Conservation (phyloP, 2,797 vertebrate species). For the Parauchenoglanis punctatus region DNA sequence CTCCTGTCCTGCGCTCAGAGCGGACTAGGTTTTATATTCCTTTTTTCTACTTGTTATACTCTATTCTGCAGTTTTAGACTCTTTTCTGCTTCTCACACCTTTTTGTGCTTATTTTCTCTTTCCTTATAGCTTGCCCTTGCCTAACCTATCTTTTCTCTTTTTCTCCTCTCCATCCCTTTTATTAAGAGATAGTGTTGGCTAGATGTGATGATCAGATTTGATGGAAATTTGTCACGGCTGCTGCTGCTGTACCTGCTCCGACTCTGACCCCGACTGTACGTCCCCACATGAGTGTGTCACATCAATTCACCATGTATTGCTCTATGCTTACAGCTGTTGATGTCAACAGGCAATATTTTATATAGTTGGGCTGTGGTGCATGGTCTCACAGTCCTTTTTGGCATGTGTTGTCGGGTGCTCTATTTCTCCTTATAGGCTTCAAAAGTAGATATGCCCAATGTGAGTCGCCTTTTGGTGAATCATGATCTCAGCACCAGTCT, state of each 20-base stretch:
- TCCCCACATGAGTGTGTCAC: conserved; percentile 28
- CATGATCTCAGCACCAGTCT: not conserved
- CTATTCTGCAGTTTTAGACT: not conserved
- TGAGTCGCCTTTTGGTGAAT: not conserved
- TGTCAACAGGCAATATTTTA: conserved; percentile 8
- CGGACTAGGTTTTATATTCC: not conserved
- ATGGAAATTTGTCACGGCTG: conserved; percentile 49
- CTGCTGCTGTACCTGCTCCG: conserved; percentile 49
- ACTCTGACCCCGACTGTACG: conserved; percentile 39
- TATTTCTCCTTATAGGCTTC: not conserved
- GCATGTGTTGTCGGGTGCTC: not conserved
- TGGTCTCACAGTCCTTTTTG: not conserved
- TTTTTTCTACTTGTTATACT: conserved; percentile 4
- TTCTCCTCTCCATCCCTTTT: not conserved
- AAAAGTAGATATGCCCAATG: not conserved
- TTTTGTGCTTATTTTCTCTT: conserved; percentile 3
- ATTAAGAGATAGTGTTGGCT: not conserved
- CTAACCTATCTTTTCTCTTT: not conserved
- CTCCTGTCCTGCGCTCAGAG: not conserved
- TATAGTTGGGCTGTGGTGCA: not conserved
- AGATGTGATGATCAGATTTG: conserved; percentile 37
- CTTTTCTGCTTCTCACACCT: not conserved
- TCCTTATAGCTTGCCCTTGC: not conserved
- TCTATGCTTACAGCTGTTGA: conserved; percentile 25
- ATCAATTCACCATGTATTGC: conserved; percentile 14